Evolutionary conservation across 2,113 vertebrate genomes (phyloP).

Genomic region (Illadopsis cleaveri): DNA sequence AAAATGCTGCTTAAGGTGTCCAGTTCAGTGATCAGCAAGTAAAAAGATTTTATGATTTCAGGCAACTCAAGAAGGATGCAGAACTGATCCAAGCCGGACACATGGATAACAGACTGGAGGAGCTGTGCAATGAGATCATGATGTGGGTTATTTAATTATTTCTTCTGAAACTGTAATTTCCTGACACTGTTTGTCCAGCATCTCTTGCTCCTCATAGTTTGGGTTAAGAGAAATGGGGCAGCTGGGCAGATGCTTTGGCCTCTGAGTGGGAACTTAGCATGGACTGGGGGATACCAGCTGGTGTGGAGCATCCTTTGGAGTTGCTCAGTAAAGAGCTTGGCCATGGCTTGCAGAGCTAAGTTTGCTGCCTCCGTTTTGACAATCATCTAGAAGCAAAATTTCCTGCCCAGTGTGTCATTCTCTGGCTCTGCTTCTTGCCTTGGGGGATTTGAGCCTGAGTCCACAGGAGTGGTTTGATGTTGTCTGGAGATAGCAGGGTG

Average conservation of each 20-base stretch:
- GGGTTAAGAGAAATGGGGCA: background rate
- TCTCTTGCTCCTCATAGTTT: background rate
- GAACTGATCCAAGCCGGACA: slow-evolving; percentile 95
- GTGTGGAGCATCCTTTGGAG: background rate
- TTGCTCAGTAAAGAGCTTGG: background rate
- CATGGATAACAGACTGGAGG: slow-evolving; percentile 93
- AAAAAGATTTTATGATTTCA: slow-evolving; percentile 62
- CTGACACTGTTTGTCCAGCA: background rate
- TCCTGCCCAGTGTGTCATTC: background rate
- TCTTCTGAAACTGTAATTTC: background rate
- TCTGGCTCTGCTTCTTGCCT: background rate
- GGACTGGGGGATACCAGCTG: background rate
- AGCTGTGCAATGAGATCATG: slow-evolving; percentile 90
- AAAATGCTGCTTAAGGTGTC: background rate
- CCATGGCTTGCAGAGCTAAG: background rate
- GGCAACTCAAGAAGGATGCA: slow-evolving; percentile 95
- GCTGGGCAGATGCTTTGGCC: background rate
- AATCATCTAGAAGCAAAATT: background rate
- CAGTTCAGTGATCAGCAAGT: background rate
- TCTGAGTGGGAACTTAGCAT: background rate
- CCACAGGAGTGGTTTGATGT: background rate
- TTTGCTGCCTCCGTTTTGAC: background rate
- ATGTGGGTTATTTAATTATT: slow-evolving; percentile 78
- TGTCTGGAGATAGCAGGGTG: background rate
- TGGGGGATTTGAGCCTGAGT: background rate